A percentile compares a stretch with the other conserved stretches of the same genome.
Evolutionary conservation across 2,113 vertebrate genomes (phyloP).

Genomic region (sheep (Ovis aries)): ARS-UI_Ramb_v3.0 NC_056080.1:103907001-103907500

Average conservation of each 20-base stretch:
- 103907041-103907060: conserved; percentile 39
- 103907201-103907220: conserved; percentile 26
- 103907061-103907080: conserved; percentile 20
- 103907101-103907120: conserved; percentile 15
- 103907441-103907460: conserved; percentile 3
- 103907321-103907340: conserved; percentile 27
- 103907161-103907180: conserved; percentile 25
- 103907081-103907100: conserved; percentile 20
- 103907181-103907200: conserved; percentile 24
- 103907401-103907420: conserved; percentile 41
- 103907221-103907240: conserved; percentile 26
- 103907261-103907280: conserved; percentile 37
- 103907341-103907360: conserved; percentile 62
- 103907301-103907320: conserved; percentile 43
- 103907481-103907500: background rate
- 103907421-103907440: conserved; percentile 3
- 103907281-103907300: conserved; percentile 55
- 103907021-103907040: conserved; percentile 11
- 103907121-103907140: conserved; percentile 40
- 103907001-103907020: background rate
- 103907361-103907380: conserved; percentile 44
- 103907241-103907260: conserved; percentile 42
- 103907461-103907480: background rate
- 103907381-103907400: conserved; percentile 21
- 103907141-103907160: conserved; percentile 38